A percentile compares a stretch with the other conserved stretches of the same genome.
phyloP scores from a whole-genome alignment of 2,797 vertebrate genomes.

The Phaenicophaeus curvirostris region DNA sequence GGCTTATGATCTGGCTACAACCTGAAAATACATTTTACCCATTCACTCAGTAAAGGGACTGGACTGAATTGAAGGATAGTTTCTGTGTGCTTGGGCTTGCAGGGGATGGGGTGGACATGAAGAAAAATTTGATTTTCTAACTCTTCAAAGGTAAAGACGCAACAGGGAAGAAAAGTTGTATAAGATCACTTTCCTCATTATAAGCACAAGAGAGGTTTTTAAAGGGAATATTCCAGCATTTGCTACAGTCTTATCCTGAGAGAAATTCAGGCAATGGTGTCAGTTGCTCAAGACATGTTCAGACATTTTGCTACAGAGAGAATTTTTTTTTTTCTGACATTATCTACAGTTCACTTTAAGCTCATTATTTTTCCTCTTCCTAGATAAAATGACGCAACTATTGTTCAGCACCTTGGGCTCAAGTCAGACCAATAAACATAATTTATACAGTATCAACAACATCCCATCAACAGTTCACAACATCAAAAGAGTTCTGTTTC shows the following conservation, averaged over 20 bases:
- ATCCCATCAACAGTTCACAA: conserved; percentile 36
- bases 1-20: background rate
- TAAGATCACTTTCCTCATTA: background rate
- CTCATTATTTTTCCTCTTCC: conserved; percentile 11
- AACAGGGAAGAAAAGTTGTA: background rate
- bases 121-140: background rate
- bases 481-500: conserved; percentile 51
- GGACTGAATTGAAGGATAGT: background rate
- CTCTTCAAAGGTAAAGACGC: conserved; percentile 11
- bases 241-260: background rate
- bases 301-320: background rate
- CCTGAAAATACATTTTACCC: background rate
- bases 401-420: background rate
- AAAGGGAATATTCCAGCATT: background rate
- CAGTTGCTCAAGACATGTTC: background rate
- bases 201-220: background rate
- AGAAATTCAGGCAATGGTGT: background rate
- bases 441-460: conserved; percentile 40
- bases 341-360: background rate
- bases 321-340: background rate
- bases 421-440: conserved; percentile 42
- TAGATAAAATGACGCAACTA: background rate
- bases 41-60: background rate
- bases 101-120: background rate
- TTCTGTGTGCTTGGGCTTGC: background rate